Percentiles rank a stretch among this genome's conserved stretches.
Evolutionary conservation across 2,113 vertebrate species (phyloP).

Genomic region (Forbesichthys papilliferus): DNA sequence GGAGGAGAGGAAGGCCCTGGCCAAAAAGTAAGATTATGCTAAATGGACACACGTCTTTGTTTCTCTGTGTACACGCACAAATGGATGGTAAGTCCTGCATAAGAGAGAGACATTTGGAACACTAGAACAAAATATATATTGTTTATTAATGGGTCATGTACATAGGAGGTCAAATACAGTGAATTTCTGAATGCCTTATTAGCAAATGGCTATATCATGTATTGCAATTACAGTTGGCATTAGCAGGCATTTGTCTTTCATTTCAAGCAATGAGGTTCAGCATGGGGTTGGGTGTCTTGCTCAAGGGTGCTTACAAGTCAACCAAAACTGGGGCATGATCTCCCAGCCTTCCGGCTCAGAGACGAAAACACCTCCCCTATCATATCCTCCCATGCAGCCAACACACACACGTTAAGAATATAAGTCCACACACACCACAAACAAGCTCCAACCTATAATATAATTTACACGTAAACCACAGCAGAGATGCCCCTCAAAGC

Average conservation of each 20-base stretch:
- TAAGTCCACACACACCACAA: not conserved
- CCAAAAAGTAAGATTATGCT: conserved; percentile 89
- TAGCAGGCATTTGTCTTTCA: no score
- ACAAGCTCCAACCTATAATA: not conserved
- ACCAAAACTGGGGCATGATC: no score
- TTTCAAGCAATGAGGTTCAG: no score
- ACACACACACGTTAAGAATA: not conserved
- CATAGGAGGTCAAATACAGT: no score
- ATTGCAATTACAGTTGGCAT: no score
- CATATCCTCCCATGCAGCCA: not conserved
- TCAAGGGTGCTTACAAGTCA: no score
- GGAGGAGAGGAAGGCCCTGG: conserved; percentile 92
- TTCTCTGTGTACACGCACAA: not conserved
- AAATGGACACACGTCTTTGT: conserved; percentile 24
- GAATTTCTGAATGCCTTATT: no score
- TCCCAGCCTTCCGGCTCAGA: no score
- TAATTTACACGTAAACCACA: conserved; percentile 29
- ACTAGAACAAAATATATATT: not conserved
- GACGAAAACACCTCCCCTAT: not conserved
- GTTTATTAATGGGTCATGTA: not conserved
- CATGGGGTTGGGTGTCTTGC: no score
- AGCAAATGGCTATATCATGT: no score
- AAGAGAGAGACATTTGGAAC: not conserved
- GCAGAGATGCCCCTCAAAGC: not conserved
- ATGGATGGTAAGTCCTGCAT: conserved; percentile 8